phyloP scores from a whole-genome alignment of 2,113 vertebrate species.

The Ia io region DNA sequence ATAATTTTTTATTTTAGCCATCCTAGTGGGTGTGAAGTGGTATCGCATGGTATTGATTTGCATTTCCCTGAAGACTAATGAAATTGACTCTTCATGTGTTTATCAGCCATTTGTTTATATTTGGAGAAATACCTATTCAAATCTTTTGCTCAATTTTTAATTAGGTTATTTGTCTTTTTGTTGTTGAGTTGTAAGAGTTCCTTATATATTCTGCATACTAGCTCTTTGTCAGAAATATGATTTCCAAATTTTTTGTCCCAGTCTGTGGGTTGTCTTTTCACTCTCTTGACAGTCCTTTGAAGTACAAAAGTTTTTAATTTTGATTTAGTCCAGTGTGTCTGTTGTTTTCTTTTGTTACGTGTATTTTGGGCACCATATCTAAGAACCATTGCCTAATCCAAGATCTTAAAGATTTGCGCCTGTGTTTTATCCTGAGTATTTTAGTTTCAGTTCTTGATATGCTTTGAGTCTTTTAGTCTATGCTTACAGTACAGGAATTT shows the following conservation, averaged over 20 bases:
- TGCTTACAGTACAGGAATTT: slow-evolving; percentile 12
- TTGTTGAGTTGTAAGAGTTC: neutral
- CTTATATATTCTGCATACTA: neutral
- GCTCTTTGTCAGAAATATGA: neutral
- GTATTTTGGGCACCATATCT: neutral
- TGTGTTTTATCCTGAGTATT: neutral
- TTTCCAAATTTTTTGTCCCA: neutral
- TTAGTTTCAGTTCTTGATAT: neutral
- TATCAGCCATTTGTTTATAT: neutral
- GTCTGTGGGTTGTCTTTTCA: neutral
- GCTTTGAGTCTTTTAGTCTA: neutral
- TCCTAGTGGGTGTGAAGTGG: neutral
- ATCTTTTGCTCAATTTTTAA: neutral
- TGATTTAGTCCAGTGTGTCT: neutral
- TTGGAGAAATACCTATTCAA: neutral
- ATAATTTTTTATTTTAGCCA: neutral
- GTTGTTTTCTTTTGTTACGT: neutral
- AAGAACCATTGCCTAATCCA: neutral
- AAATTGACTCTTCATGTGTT: neutral
- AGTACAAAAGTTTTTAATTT: slow-evolving; percentile 12
- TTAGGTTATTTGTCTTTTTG: neutral
- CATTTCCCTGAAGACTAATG: neutral
- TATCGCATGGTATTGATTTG: neutral
- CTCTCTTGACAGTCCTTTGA: neutral
- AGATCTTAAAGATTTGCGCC: neutral